Evolutionary conservation across 2,113 vertebrate genomes (phyloP).

Genomic region (Tilapia sparmanii): DNA sequence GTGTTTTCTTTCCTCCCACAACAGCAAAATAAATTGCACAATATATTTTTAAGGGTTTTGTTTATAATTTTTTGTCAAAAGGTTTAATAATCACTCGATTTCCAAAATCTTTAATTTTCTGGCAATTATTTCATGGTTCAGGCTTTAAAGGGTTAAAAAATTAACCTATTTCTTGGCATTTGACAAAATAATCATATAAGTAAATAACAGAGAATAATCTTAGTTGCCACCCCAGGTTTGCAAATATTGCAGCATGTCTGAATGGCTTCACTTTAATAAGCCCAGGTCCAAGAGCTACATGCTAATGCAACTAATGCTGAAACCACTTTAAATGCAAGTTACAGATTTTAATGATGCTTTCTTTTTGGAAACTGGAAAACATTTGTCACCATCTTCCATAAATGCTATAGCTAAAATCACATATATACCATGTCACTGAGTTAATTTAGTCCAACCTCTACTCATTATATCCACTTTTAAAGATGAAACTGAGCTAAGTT

Average conservation of each 20-base stretch:
- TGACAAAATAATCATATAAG: not conserved
- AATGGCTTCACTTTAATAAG: not conserved
- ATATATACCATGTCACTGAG: not conserved
- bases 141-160: not conserved
- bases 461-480: not conserved
- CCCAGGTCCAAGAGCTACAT: not conserved
- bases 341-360: not conserved
- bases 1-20: not conserved
- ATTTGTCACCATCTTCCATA: not conserved
- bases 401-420: not conserved
- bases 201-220: not conserved
- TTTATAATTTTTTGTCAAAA: not conserved
- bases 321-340: not conserved
- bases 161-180: not conserved
- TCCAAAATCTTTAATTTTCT: not conserved
- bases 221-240: not conserved
- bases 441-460: not conserved
- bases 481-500: not conserved
- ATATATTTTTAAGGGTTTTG: not conserved
- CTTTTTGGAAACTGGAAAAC: not conserved
- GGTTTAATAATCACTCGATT: not conserved
- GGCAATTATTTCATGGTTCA: not conserved
- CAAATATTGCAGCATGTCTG: not conserved
- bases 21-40: not conserved
- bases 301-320: not conserved